These are phyloP conservation scores for Austrofundulus limnaeus DNA, from an alignment of 2,113 vertebrate genomes.

Conservation along the genomic window DNA sequence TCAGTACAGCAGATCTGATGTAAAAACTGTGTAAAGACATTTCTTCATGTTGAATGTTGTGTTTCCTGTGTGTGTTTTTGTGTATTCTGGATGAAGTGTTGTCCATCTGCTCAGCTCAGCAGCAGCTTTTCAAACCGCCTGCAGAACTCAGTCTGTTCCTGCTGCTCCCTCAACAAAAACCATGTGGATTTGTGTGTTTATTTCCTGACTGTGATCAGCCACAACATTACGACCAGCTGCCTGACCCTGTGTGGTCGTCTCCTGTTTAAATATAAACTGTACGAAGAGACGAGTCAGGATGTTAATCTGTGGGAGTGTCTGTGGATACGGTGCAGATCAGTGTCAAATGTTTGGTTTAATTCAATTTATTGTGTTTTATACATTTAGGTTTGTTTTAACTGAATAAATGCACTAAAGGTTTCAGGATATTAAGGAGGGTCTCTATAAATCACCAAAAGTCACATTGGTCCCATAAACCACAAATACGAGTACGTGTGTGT, in stretches of 20 bases:
- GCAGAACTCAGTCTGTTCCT: constrained; percentile 6
- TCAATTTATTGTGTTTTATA: too few relatives aligned
- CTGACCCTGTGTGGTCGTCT: neutral
- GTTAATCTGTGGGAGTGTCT: neutral
- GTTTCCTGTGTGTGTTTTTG: neutral
- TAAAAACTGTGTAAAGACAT: too few relatives aligned
- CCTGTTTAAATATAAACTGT: too few relatives aligned
- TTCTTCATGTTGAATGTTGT: neutral
- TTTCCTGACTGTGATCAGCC: neutral
- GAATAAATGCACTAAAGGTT: too few relatives aligned
- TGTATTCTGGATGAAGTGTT: neutral
- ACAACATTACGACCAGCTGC: neutral
- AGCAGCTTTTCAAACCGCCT: constrained; percentile 14
- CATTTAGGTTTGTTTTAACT: too few relatives aligned
- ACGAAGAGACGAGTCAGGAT: too few relatives aligned
- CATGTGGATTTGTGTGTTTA: neutral
- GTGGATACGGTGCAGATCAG: too few relatives aligned
- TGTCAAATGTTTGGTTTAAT: too few relatives aligned
- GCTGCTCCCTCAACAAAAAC: neutral
- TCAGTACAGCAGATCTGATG: too few relatives aligned
- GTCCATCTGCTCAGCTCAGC: constrained; percentile 23
- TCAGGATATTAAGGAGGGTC: too few relatives aligned
- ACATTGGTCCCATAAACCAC: too few relatives aligned
- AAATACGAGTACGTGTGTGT: neutral
- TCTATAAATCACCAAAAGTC: too few relatives aligned